Base-by-base conservation (phyloP, 2,797 vertebrate genomes). In the Anguilla pacifica region DNA sequence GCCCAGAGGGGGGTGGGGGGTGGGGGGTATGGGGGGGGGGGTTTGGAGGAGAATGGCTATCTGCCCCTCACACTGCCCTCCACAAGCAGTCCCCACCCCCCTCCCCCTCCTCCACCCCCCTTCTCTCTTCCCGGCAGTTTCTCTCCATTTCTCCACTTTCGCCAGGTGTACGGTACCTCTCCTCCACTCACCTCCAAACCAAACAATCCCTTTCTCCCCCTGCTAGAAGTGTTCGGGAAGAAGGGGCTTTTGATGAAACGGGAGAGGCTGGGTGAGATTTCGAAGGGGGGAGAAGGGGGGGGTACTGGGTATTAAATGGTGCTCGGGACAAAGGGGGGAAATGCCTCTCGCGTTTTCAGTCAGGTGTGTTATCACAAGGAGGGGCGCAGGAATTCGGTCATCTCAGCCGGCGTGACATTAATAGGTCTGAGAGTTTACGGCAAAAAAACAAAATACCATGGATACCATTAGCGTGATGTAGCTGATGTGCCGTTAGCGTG, bases 211-310 rank as follows among this genome's bases (percentile, higher is more conserved):
- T 25, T 0, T 53, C 28, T 28, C 31, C 31, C 17, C 10, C 15
- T 39, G 13, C 17, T 6, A 35, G 74, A 77, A 43, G 39, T 17
- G 39, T 19, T 39, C n/a, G 31, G 25, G 7, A 84, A 31, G 72
- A 31, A 87, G 53, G 46, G 83, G 82, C 72, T 55, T 67, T 35
- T 35, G 49, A 89, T 72, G 77, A 83, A 84, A 70, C 31, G 57
- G 19, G 39, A 83, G 53, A 79, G 28, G 19, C n/a, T 77, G 82
- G 85, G 74, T 35, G 79, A 64, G 51, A 67, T 28, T 39, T n/a
- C 39, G 1, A 39, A 39, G n/a, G 10, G n/a, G 43, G 72, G 15
- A 2, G 67, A 31, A 0, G 61, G 64, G 25, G 64, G 22, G 7
- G 22, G n/a, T 25, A 67, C 6, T 67, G 64, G 11, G 79, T 28